phyloP scores from a whole-genome alignment of 2,888 invertebrate genomes.

The Drosophila bunnanda region DNA sequence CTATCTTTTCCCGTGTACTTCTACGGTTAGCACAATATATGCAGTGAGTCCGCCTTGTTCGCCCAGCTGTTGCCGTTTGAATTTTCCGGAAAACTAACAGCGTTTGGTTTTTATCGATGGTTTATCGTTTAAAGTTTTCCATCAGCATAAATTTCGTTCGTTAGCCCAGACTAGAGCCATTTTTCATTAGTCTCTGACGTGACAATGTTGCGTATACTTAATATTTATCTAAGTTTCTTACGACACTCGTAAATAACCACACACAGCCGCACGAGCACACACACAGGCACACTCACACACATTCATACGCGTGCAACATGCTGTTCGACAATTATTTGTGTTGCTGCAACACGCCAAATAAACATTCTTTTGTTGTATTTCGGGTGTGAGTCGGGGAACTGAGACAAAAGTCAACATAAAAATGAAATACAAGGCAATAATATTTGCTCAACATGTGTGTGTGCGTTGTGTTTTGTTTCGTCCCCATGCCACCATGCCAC shows the following conservation, averaged over 20 bases:
- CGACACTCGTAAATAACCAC: constrained; percentile 73
- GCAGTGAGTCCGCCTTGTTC: constrained; percentile 43
- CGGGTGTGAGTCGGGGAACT: constrained; percentile 4
- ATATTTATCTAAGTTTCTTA: constrained; percentile 55
- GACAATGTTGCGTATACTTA: constrained; percentile 38
- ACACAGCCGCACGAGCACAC: constrained; percentile 11
- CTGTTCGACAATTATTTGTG: constrained; percentile 79
- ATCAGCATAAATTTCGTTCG: constrained; percentile 39
- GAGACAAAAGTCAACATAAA: constrained; percentile 68
- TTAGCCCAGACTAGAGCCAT: constrained; percentile 13
- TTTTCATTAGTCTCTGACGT: constrained; percentile 39
- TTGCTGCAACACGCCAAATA: constrained; percentile 78
- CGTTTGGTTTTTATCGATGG: constrained; percentile 41
- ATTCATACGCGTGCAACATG: constrained; percentile 64
- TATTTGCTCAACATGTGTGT: constrained; percentile 69
- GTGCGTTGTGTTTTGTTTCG: constrained; percentile 6
- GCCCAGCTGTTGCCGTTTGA: constrained; percentile 59
- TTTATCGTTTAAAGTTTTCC: constrained; percentile 53
- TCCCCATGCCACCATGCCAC: not conserved
- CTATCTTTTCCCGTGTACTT: constrained; percentile 9
- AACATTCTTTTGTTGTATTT: constrained; percentile 57
- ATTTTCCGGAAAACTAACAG: constrained; percentile 34
- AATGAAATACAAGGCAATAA: constrained; percentile 76
- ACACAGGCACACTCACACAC: constrained; percentile 22
- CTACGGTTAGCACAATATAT: constrained; percentile 39